Percentiles rank a stretch among this genome's conserved stretches.
These are phyloP conservation scores for Cherax quadricarinatus DNA, from an alignment of 1,140 invertebrate genomes.

Conservation along the genomic window DNA sequence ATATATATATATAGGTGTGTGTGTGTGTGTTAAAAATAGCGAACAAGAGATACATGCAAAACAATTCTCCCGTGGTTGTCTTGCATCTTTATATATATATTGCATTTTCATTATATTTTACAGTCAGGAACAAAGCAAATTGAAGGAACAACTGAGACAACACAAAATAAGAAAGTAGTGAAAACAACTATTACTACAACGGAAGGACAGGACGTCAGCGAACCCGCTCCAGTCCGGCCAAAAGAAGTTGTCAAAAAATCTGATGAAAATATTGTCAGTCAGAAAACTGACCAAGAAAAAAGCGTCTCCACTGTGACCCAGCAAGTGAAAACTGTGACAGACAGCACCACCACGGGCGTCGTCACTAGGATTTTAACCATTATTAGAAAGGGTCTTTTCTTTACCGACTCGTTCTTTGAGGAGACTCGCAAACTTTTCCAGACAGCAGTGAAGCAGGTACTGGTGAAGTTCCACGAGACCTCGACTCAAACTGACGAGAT, in stretches of 20 bases:
- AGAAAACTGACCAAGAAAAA: not conserved
- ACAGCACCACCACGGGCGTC: not conserved
- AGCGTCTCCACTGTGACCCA: not conserved
- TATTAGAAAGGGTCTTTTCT: constrained; percentile 44
- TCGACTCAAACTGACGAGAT: constrained; percentile 35
- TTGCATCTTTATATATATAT: too few relatives aligned
- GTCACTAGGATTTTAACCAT: constrained; percentile 23
- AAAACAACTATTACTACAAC: not conserved
- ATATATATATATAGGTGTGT: too few relatives aligned
- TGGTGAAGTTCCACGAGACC: constrained; percentile 42
- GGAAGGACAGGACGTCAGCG: constrained; percentile 2
- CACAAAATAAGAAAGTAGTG: constrained; percentile 2
- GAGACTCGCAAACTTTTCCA: constrained; percentile 48
- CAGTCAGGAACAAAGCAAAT: not conserved
- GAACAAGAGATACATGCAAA: too few relatives aligned
- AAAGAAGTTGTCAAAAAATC: not conserved
- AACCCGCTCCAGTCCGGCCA: not conserved
- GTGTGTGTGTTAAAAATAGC: too few relatives aligned
- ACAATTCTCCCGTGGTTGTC: too few relatives aligned
- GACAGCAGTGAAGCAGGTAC: constrained; percentile 35
- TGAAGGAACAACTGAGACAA: not conserved
- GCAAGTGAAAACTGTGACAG: not conserved
- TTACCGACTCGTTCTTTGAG: constrained; percentile 53
- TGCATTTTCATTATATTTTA: too few relatives aligned
- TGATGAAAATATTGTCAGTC: not conserved